These are phyloP conservation scores for Zaprionus capensis DNA, from an alignment of 1,140 invertebrate genomes.

Conservation along the genomic window DNA sequence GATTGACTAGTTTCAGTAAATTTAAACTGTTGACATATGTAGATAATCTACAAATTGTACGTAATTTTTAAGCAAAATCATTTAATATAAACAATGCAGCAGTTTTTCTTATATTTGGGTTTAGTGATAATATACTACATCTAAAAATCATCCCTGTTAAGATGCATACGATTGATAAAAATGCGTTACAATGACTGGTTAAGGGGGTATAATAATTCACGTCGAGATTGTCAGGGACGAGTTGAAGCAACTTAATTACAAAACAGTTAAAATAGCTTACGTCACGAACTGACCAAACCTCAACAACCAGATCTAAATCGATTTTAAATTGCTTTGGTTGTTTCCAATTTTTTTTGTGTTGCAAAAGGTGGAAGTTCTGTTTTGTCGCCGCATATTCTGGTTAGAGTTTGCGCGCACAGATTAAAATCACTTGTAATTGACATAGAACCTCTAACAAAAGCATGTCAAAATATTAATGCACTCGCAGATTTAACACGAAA, in stretches of 20 bases:
- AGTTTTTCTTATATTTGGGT: too few relatives aligned
- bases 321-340: constrained; percentile 47
- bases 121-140: too few relatives aligned
- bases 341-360: constrained; percentile 26
- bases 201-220: constrained; percentile 28
- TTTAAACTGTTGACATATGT: too few relatives aligned
- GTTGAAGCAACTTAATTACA: constrained; percentile 28
- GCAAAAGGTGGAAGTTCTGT: constrained; percentile 48
- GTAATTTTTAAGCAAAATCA: neutral
- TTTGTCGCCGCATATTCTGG: constrained; percentile 28
- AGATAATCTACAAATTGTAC: neutral
- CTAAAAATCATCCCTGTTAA: too few relatives aligned
- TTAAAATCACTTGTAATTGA: constrained; percentile 23
- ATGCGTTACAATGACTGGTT: constrained; percentile 31
- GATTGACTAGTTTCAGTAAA: too few relatives aligned
- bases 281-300: constrained; percentile 27
- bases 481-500: neutral
- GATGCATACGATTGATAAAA: neutral
- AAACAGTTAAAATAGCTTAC: constrained; percentile 29
- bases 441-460: constrained; percentile 13
- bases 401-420: constrained; percentile 27
- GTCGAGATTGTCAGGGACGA: constrained; percentile 28
- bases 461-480: neutral
- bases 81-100: too few relatives aligned
- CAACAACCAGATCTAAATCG: constrained; percentile 40